phyloP scores from a whole-genome alignment of 2,797 vertebrate genomes.

The Peromyscus nudipes region DNA sequence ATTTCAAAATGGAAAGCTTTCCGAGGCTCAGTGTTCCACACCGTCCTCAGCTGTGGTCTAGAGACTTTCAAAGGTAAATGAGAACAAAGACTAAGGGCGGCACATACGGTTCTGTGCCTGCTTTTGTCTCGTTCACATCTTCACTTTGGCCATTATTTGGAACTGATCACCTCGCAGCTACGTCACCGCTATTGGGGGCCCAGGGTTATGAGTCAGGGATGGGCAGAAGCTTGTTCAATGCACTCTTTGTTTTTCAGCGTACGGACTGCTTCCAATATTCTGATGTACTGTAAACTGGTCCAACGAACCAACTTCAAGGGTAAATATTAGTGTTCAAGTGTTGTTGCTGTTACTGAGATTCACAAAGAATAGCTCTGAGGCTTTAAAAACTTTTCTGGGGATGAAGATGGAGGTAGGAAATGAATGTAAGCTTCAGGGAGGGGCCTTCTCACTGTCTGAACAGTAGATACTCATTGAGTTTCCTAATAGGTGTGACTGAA shows the following conservation, averaged over 20 bases:
- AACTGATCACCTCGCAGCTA: neutral
- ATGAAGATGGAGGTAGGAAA: neutral
- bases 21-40: neutral
- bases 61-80: neutral
- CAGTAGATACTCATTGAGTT: neutral
- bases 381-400: neutral
- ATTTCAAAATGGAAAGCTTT: neutral
- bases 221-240: neutral
- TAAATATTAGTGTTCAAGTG: neutral
- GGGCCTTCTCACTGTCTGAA: neutral
- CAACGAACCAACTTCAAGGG: neutral
- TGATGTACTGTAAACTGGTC: neutral
- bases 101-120: neutral
- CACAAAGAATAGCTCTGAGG: neutral
- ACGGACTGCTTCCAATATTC: neutral
- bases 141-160: neutral
- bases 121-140: neutral
- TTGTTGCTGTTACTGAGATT: neutral
- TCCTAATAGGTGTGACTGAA: slow-evolving; percentile 37
- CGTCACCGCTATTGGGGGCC: neutral
- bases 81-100: neutral
- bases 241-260: neutral
- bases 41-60: fast-evolving
- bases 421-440: neutral
- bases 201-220: fast-evolving